A percentile compares a stretch with the other conserved stretches of the same genome.
phyloP scores from a whole-genome alignment of 2,888 invertebrate species.

The Tenodera sinensis region DNA sequence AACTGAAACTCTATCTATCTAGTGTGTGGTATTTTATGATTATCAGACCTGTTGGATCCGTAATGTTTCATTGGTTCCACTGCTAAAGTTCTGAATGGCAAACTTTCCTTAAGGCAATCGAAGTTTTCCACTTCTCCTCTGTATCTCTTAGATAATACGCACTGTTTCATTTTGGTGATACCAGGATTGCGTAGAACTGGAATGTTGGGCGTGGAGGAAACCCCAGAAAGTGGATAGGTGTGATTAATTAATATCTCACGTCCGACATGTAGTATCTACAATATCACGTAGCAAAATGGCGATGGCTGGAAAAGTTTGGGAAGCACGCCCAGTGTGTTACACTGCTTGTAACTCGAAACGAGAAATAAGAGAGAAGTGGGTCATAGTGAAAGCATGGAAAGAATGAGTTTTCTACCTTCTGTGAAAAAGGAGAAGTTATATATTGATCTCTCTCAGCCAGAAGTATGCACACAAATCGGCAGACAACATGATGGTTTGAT shows the following conservation, averaged over 20 bases:
- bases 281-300: background rate
- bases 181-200: background rate
- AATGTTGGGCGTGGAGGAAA: background rate
- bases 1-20: too few relatives aligned
- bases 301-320: background rate
- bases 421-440: background rate
- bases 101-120: too few relatives aligned
- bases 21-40: too few relatives aligned
- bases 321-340: background rate
- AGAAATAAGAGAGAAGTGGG: background rate
- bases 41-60: too few relatives aligned
- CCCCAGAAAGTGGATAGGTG: background rate
- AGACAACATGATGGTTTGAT: background rate
- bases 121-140: too few relatives aligned
- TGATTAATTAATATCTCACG: background rate
- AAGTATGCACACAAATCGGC: background rate
- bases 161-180: background rate
- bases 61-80: too few relatives aligned
- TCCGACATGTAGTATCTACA: background rate
- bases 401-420: background rate
- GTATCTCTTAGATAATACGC: background rate
- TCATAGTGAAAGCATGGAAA: background rate
- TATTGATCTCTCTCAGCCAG: background rate
- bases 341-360: background rate
- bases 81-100: too few relatives aligned